Percentiles rank a stretch among this genome's conserved stretches.
These are phyloP conservation scores for Phaonia tiefii DNA, from an alignment of 2,888 invertebrate genomes.

Conservation along the genomic window DNA sequence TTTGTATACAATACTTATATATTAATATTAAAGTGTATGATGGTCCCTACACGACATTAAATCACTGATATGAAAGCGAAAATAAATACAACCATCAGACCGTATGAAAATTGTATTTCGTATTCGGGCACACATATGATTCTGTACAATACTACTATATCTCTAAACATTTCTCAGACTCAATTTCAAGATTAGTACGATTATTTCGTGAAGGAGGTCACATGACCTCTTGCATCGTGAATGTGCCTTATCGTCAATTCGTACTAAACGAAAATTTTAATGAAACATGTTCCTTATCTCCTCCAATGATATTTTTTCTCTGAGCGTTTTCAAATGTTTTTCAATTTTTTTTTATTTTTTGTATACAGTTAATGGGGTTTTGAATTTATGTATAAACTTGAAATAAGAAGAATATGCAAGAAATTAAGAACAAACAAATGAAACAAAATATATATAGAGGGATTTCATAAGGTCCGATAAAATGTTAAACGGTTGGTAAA, in stretches of 20 bases:
- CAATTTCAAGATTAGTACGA: constrained; percentile 50
- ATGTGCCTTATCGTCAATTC: constrained; percentile 41
- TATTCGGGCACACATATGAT: not conserved
- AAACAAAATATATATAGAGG: no score
- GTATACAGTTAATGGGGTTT: no score
- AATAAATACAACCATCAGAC: no score
- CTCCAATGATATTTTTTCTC: not conserved
- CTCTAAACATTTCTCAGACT: constrained; percentile 49
- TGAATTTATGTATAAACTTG: no score
- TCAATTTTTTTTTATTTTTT: no score
- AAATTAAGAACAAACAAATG: no score
- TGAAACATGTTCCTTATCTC: constrained; percentile 9
- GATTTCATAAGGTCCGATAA: no score
- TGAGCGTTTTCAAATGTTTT: not conserved
- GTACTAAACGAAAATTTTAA: constrained; percentile 14
- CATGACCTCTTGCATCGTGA: constrained; percentile 72
- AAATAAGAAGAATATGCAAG: no score
- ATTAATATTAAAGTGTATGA: not conserved
- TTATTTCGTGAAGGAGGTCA: constrained; percentile 71
- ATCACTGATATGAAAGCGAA: no score
- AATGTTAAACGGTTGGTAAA: no score
- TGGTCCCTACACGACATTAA: not conserved
- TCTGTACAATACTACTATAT: constrained; percentile 25
- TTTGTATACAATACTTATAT: constrained; percentile 7
- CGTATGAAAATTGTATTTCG: no score